These are phyloP conservation scores for Tapirus indicus DNA, from an alignment of 2,797 vertebrate species.

Conservation along the genomic window DNA sequence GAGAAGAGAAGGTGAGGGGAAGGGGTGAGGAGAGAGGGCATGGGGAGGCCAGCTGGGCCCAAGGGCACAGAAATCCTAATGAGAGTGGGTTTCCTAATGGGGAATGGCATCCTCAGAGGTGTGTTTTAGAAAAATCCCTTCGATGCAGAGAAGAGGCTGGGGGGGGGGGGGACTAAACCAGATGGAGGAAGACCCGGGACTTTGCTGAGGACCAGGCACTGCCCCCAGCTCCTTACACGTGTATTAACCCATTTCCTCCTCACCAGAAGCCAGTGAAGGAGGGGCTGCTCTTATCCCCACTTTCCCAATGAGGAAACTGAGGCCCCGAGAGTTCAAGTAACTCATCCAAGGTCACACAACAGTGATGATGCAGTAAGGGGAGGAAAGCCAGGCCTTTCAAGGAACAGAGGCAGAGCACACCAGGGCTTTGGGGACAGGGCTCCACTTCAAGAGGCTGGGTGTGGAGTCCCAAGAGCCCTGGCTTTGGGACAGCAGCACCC, in stretches of 20 bases:
- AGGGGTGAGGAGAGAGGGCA: background rate
- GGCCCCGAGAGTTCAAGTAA: background rate
- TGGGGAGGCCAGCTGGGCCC: background rate
- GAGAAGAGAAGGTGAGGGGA: background rate
- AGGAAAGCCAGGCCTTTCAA: background rate
- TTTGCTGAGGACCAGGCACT: background rate
- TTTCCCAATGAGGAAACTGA: background rate
- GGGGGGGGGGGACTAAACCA: background rate
- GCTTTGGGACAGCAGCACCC: background rate
- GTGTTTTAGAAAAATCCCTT: background rate
- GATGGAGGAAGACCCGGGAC: background rate
- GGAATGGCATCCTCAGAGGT: background rate
- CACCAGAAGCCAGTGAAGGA: background rate
- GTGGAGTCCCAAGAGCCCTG: background rate
- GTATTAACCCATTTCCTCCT: background rate
- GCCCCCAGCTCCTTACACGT: background rate
- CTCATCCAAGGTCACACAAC: background rate
- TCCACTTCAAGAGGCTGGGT: background rate
- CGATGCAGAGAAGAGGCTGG: no score
- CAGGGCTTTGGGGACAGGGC: background rate
- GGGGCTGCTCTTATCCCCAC: background rate
- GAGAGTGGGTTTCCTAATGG: accelerated
- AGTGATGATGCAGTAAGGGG: background rate
- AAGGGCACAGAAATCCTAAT: background rate
- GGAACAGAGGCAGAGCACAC: background rate